Evolutionary conservation across 2,888 invertebrate genomes (phyloP).

Genomic region (Aromia moschata): DNA sequence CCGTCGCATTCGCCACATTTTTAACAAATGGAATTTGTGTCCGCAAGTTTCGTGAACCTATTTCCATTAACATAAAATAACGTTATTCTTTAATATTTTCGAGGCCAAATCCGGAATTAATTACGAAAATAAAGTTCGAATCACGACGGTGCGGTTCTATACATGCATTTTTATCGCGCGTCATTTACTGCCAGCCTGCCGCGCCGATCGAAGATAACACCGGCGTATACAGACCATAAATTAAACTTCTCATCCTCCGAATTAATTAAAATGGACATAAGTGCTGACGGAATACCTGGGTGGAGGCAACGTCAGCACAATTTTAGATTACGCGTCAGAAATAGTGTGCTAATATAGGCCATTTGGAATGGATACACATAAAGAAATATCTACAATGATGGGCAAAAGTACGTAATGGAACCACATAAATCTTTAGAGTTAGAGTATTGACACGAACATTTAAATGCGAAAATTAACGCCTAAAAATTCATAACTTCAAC

Average conservation of each 20-base stretch:
- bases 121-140: conserved; percentile 9
- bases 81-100: conserved; percentile 7
- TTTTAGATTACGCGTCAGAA: too few relatives aligned
- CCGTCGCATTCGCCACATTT: background rate
- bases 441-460: too few relatives aligned
- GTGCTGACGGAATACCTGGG: too few relatives aligned
- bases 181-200: background rate
- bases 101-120: conserved; percentile 16
- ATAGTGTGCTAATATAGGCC: too few relatives aligned
- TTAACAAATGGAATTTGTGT: conserved; percentile 8
- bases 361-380: too few relatives aligned
- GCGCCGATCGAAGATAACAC: background rate
- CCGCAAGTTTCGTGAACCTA: conserved; percentile 3
- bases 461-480: too few relatives aligned
- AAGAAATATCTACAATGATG: too few relatives aligned
- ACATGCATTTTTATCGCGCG: background rate
- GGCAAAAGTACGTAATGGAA: too few relatives aligned
- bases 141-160: background rate
- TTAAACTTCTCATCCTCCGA: background rate
- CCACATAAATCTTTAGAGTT: too few relatives aligned
- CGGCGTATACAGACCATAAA: background rate
- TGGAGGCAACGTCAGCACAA: background rate
- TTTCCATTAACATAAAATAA: conserved; percentile 9
- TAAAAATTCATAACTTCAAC: too few relatives aligned
- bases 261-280: background rate